Base-by-base conservation (phyloP, 2,888 invertebrate species). In the Drosophila meridionalis region DNA sequence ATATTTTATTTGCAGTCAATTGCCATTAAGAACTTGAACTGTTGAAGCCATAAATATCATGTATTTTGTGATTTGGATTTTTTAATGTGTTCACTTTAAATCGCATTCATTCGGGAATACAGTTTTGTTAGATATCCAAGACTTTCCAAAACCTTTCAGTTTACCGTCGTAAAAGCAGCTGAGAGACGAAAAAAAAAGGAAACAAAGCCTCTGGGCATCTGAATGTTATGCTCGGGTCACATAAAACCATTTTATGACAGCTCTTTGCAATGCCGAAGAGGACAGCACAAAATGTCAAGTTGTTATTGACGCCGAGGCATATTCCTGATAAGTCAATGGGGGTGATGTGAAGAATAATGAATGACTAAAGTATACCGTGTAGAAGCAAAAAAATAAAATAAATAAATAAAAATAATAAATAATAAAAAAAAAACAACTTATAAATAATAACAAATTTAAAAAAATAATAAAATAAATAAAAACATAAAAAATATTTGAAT, bases 201-300 rank as follows among this genome's bases (percentile, higher is more conserved):
- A 36, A 14, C 6, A 59, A 71, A 48, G 48, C 34, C 34, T 8
- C 38, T 61, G 48, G 50, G 50, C 67, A 59, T 58, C 52, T 20
- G 53, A 63, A 36, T 70, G n/a, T 38, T 64, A 28, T 56, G 45
- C 28, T 30, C 36, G 40, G 60, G 47, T 76, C 63, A 52, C 42
- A 76, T 76, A 73, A 79, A 79, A 63, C 32, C 43, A 64, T 77
- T 77, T 77, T 67, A 77, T 77, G 61, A 26, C 67, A 61, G 66
- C 40, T 73, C 69, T 73, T 73, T 58, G 62, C 52, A 59, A 65
- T 73, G 45, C 56, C 40, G 36, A 42, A 12, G 20, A 62, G 60
- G 40, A 42, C 52, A 36, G 57, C 57, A 59, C 32, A 55, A 58
- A 58, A 52, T 52, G 60, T 47, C 69, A 57, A 50, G 40, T 28